Evolutionary conservation across 2,113 vertebrate genomes (phyloP).

Genomic region (Microcebus murinus): DNA sequence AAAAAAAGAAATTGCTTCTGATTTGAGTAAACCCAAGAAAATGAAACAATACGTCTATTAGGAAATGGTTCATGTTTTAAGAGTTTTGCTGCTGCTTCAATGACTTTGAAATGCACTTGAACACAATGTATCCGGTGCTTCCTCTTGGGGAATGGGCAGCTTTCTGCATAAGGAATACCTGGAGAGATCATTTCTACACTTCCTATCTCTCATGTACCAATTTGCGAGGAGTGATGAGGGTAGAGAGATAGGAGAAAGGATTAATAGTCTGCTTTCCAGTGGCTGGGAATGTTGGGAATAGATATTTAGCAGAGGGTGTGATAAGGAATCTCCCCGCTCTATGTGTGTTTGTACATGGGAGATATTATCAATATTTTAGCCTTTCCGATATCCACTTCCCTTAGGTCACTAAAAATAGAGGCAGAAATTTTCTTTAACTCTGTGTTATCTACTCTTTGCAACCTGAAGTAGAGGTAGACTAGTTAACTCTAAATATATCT

Average conservation of each 20-base stretch:
- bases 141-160: not conserved
- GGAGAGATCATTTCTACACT: not conserved
- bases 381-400: constrained; percentile 51
- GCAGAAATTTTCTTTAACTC: constrained; percentile 57
- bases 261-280: constrained; percentile 59
- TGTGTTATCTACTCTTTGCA: constrained; percentile 50
- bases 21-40: constrained; percentile 23
- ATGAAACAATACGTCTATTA: not conserved
- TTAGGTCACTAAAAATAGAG: constrained; percentile 74
- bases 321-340: constrained; percentile 60
- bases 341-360: constrained; percentile 48
- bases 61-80: not conserved
- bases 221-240: constrained; percentile 55
- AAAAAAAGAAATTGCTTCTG: not conserved
- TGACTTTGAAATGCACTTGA: constrained; percentile 55
- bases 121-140: not conserved
- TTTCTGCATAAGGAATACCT: not conserved
- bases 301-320: constrained; percentile 58
- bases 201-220: constrained; percentile 61
- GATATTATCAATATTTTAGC: constrained; percentile 52
- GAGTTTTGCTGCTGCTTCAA: not conserved
- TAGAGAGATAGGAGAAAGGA: constrained; percentile 65
- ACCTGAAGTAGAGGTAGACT: not conserved
- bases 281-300: constrained; percentile 62
- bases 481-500: constrained; percentile 25